A percentile compares a stretch with the other conserved stretches of the same genome.
These are phyloP conservation scores for Tenualosa ilisha DNA, from an alignment of 2,797 vertebrate genomes.

Conservation along the genomic window DNA sequence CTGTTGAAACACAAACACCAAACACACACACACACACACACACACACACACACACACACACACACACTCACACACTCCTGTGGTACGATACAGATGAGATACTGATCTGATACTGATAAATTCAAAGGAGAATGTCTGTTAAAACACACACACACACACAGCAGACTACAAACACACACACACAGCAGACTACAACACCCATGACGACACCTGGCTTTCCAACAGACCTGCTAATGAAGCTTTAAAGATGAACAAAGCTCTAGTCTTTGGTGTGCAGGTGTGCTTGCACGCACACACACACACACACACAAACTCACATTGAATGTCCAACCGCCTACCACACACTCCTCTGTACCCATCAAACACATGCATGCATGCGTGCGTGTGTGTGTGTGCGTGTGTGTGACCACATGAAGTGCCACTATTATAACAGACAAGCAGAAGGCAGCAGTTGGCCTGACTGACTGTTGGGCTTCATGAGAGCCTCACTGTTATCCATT, in stretches of 20 bases:
- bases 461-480: too few relatives aligned
- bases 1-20: too few relatives aligned
- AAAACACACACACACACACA: slow-evolving; percentile 4
- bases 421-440: not conserved
- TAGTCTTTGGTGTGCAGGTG: not conserved
- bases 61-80: not conserved
- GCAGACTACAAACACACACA: not conserved
- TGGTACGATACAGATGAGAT: not conserved
- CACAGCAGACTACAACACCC: not conserved
- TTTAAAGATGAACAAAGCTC: too few relatives aligned
- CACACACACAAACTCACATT: not conserved
- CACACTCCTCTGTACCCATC: too few relatives aligned
- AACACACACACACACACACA: not conserved
- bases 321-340: not conserved
- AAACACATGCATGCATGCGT: too few relatives aligned
- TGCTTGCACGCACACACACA: not conserved
- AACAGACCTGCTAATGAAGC: too few relatives aligned
- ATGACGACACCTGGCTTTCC: not conserved
- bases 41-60: too few relatives aligned
- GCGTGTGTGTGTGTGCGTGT: not conserved
- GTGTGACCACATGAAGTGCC: not conserved
- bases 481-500: too few relatives aligned
- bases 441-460: too few relatives aligned
- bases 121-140: not conserved
- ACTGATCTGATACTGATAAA: not conserved